Base-by-base conservation (phyloP, 2,888 invertebrate species). In the Linyphia triangularis region DNA sequence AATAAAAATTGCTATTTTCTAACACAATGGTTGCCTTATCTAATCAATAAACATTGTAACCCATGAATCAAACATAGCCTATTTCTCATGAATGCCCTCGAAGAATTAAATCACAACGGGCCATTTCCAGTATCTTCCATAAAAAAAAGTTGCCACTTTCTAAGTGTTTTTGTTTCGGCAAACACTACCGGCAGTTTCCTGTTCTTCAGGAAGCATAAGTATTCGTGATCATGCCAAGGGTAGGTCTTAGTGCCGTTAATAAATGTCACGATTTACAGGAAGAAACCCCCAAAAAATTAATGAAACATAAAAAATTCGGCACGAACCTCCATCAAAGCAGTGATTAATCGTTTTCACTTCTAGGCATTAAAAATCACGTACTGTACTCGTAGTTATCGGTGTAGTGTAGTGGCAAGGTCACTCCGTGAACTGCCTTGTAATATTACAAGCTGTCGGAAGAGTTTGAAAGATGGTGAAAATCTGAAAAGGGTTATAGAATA, bases 301-400 rank as follows among this genome's bases (percentile, higher is more conserved):
- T 77, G 77, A 77, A 77, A 77, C 77, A 63, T 63, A 59, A 77
- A 57, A 43, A 51, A 43, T 59, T 26, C 24, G 67, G 69, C 81
- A 59, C 69, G 69, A 69, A 43, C 57, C 30, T 28, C 67, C 69
- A 69, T 67, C 69, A 81, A 69, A 81, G 57, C 59, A 0, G 59
- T 81, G 81, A 81, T 81, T 81, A 81, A 81, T 81, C 33, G 70
- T 33, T 59, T 59, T 22, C 57, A 37, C 81, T 51, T 51, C 51
- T n/a, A 51, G 51, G 51, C n/a, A 51, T 51, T 51, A 51, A 51
- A 51, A 51, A 51, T 51, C 51, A 51, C 51, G 51, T 51, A 51
- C 16, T 51, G n/a, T n/a, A 51, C 63, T 33, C 16, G 16, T 33
- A 30, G n/a, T 13, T n/a, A 51, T n/a, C 13, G 16, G 30, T 19